A percentile compares a stretch with the other conserved stretches of the same genome.
Conservation (phyloP, 2,888 invertebrate genomes). For the Agrilus cyanescens region DNA sequence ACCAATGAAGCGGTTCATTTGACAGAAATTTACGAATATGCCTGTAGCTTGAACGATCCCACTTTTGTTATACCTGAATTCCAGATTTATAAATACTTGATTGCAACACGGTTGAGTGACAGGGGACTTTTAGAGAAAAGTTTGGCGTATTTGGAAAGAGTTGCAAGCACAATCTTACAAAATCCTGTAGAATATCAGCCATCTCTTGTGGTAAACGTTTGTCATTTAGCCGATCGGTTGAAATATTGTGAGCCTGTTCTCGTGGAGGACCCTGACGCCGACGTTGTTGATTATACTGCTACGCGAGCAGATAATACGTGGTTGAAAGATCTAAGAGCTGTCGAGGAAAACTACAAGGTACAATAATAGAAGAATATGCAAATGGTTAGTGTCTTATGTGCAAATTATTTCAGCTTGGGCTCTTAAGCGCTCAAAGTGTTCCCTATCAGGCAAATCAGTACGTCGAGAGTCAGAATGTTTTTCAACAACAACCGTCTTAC, state of each 20-base stretch:
- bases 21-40: conserved; percentile 93
- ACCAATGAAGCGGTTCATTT: conserved; percentile 80
- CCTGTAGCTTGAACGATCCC: conserved; percentile 65
- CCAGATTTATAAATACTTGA: conserved; percentile 75
- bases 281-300: conserved; percentile 27
- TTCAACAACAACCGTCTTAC: conserved; percentile 17
- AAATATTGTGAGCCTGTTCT: conserved; percentile 33
- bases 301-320: conserved; percentile 42
- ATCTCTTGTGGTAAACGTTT: conserved; percentile 42
- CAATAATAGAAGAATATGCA: conserved; percentile 12
- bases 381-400: neutral
- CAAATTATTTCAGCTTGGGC: conserved; percentile 19
- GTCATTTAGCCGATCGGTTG: conserved; percentile 34
- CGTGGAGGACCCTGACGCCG: conserved; percentile 23
- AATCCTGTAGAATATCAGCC: conserved; percentile 42
- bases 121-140: conserved; percentile 70
- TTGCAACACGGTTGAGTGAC: conserved; percentile 67
- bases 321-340: conserved; percentile 41
- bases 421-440: conserved; percentile 19
- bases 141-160: conserved; percentile 71
- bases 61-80: conserved; percentile 61
- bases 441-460: conserved; percentile 12
- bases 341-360: conserved; percentile 36
- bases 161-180: conserved; percentile 53
- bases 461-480: conserved; percentile 7